A percentile compares a stretch with the other conserved stretches of the same genome.
phyloP scores from a whole-genome alignment of 2,888 invertebrate species.

The Tetheella fluctuosa region DNA sequence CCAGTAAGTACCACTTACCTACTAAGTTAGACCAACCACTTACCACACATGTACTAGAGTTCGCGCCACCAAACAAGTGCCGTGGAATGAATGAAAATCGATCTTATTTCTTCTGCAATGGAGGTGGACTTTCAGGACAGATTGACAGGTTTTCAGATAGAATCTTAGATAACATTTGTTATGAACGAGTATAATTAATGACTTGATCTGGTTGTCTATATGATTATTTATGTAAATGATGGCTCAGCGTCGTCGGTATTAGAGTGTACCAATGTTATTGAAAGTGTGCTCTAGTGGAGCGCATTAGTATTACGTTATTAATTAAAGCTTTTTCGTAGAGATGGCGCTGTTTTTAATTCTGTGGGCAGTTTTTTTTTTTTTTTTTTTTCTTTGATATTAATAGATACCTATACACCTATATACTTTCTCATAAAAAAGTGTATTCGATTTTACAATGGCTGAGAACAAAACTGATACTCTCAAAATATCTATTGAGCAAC shows the following conservation, averaged over 20 bases:
- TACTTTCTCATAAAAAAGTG: too few relatives aligned
- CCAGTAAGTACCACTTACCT: conserved; percentile 57
- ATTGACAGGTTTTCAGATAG: too few relatives aligned
- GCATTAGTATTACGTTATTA: neutral
- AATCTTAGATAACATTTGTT: too few relatives aligned
- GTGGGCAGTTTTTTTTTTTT: neutral
- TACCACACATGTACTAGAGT: too few relatives aligned
- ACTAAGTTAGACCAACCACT: too few relatives aligned
- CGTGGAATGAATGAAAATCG: too few relatives aligned
- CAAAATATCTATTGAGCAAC: neutral
- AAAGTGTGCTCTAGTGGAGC: neutral
- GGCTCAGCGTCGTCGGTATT: neutral
- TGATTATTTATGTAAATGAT: neutral
- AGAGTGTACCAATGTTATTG: neutral
- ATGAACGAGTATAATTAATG: neutral
- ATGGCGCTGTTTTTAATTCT: neutral
- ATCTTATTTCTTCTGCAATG: too few relatives aligned
- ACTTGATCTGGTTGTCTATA: neutral
- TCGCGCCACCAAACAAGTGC: too few relatives aligned
- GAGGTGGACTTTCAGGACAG: too few relatives aligned
- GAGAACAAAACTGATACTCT: neutral
- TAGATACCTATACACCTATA: neutral
- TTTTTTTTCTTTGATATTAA: too few relatives aligned
- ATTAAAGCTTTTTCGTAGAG: neutral
- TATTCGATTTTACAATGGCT: neutral